Percentiles rank a stretch among this genome's conserved stretches.
phyloP scores from a whole-genome alignment of 2,113 vertebrate species.

The Cephalopholis sonnerati region DNA sequence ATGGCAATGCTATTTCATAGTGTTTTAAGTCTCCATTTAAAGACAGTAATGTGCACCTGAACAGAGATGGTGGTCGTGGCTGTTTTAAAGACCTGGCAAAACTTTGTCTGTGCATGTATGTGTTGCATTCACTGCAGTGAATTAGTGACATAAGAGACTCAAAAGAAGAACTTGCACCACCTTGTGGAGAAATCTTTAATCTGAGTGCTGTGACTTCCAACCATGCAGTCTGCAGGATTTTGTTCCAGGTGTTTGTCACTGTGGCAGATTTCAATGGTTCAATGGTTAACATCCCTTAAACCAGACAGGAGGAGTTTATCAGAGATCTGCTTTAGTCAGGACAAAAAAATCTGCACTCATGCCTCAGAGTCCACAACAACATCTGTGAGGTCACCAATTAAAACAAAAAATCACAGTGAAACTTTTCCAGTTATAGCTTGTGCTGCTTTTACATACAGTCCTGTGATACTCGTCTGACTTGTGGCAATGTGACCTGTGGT shows the following conservation, averaged over 20 bases:
- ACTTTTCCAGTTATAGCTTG: neutral
- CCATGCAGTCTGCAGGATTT: neutral
- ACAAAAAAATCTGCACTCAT: neutral
- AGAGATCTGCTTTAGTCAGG: neutral
- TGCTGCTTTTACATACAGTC: neutral
- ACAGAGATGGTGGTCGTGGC: neutral
- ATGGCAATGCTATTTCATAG: neutral
- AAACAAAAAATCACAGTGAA: neutral
- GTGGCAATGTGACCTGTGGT: neutral
- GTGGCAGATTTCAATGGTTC: neutral
- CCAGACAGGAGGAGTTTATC: neutral
- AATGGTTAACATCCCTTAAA: too few species aligned
- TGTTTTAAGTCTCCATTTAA: neutral
- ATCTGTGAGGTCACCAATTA: neutral
- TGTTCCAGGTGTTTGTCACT: neutral
- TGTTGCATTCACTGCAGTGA: neutral
- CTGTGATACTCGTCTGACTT: neutral
- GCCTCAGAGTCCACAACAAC: neutral
- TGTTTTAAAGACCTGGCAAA: neutral
- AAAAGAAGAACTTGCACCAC: constrained; percentile 28
- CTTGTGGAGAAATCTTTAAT: constrained; percentile 40
- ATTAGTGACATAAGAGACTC: neutral
- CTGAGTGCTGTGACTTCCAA: neutral
- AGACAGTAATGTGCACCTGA: neutral
- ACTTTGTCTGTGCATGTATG: neutral